Evolutionary conservation across 2,113 vertebrate species (phyloP).

Genomic region (Phalacrocorax aristotelis): DNA sequence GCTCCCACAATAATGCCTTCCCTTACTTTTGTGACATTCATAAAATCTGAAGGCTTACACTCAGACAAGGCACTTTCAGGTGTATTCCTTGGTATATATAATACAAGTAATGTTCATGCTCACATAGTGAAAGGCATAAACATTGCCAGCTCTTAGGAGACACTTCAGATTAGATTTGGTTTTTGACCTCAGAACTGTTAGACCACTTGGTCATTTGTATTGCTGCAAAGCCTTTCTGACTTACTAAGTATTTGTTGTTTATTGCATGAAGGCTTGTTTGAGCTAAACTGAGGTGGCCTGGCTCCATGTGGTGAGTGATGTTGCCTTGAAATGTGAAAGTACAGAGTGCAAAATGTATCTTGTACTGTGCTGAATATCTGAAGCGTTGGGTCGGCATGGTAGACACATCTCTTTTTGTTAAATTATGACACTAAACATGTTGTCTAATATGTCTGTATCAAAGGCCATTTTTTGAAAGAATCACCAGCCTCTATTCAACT

Average conservation of each 20-base stretch:
- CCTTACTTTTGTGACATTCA: not conserved
- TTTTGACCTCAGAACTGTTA: not conserved
- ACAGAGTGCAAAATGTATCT: not conserved
- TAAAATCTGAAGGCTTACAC: not conserved
- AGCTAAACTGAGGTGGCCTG: not conserved
- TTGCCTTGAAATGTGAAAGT: not conserved
- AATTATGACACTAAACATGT: not conserved
- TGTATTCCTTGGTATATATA: not conserved
- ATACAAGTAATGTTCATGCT: not conserved
- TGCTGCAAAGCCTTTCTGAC: not conserved
- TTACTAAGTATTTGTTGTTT: not conserved
- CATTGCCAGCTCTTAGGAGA: not conserved
- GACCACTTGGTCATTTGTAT: not conserved
- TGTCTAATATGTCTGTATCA: not conserved
- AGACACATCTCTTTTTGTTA: not conserved
- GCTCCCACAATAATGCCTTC: not conserved
- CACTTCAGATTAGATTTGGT: not conserved
- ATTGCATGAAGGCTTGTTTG: not conserved
- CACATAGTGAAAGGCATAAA: not conserved
- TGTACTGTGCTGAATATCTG: not conserved
- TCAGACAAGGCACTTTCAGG: not conserved
- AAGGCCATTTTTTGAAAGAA: not conserved
- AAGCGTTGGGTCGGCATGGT: not conserved
- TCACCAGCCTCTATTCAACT: conserved; percentile 16
- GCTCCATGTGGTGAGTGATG: fast-evolving